These are phyloP conservation scores for Rynchops niger DNA, from an alignment of 2,113 vertebrate genomes.

Conservation along the genomic window DNA sequence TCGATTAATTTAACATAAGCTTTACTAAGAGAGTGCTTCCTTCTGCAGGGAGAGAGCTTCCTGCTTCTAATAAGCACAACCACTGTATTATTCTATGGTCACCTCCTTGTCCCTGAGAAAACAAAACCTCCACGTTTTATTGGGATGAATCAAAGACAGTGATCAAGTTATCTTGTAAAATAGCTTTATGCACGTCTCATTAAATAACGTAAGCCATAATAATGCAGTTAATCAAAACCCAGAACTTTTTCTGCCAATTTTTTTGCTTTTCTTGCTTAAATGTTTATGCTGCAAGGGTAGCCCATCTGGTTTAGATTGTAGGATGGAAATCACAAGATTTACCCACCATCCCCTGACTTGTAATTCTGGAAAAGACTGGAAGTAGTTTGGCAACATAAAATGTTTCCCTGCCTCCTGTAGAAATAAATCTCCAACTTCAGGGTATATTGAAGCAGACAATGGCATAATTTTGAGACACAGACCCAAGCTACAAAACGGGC, in stretches of 20 bases:
- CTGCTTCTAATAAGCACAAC: slow-evolving; percentile 60
- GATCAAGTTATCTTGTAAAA: slow-evolving; percentile 44
- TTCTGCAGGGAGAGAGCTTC: slow-evolving; percentile 2
- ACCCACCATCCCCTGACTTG: slow-evolving; percentile 56
- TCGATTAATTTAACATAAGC: neutral
- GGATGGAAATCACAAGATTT: slow-evolving; percentile 67
- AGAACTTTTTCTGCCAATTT: slow-evolving; percentile 45
- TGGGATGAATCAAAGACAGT: slow-evolving; percentile 25
- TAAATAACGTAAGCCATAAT: slow-evolving; percentile 45
- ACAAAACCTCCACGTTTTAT: slow-evolving; percentile 28
- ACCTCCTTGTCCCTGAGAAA: slow-evolving; percentile 21
- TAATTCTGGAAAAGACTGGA: slow-evolving; percentile 68
- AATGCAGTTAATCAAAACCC: slow-evolving; percentile 55
- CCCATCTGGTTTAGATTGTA: slow-evolving; percentile 74
- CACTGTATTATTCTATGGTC: slow-evolving; percentile 11
- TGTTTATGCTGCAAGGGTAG: slow-evolving; percentile 35
- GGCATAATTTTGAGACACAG: slow-evolving; percentile 28
- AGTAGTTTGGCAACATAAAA: slow-evolving; percentile 56
- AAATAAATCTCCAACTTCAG: slow-evolving; percentile 57
- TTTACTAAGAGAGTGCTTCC: neutral
- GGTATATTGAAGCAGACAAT: slow-evolving; percentile 64
- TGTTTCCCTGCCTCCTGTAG: slow-evolving; percentile 56
- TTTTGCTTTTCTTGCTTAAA: slow-evolving; percentile 13
- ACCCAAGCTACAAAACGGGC: neutral
- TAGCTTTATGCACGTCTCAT: slow-evolving; percentile 32